Base-by-base conservation (phyloP, 1,140 invertebrate genomes). In the Lordiphosa collinella region DNA sequence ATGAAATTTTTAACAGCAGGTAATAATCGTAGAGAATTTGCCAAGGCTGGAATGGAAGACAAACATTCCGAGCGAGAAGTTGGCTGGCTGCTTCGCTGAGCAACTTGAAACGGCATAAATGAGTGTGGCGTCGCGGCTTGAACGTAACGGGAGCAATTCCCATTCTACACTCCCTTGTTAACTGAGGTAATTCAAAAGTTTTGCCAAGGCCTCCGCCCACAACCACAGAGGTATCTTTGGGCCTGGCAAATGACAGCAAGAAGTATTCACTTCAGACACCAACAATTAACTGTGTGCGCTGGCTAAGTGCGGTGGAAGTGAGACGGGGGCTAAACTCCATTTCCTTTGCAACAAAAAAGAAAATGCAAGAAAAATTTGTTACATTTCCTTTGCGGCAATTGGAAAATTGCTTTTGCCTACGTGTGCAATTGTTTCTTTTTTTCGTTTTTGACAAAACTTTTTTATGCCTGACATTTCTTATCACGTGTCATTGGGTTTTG, bases 171-270 rank as follows among this genome's bases (percentile, higher is more conserved):
- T 40, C 59, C 36, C 52, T 54, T 43, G 49, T 59, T 72, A 76
- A 84, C 78, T 84, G 78, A 82, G 78, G 78, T 82, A 82, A 84
- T 84, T 82, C 78, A 82, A 82, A 82, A 82, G 78, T 82, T 82
- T 72, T 43, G 50, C 60, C 56, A 65, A 80, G 75, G 49, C 74
- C 10, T 36, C 37, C 8, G 49, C 13, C 43, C n/a, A 8, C 35
- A 34, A 48, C 35, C 25, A 22, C 47, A 48, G 46, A 62, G 50
- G 41, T 56, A 71, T 78, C 58, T 41, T 50, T 58, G 65, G 70
- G 25, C 41, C 41, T 44, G 57, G 62, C 35, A 49, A 84, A 67
- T 72, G 78, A 76, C 76, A 80, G 71, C 43, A 38, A 60, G 53
- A 70, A 66, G 75, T 62, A 79, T 82, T 75, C 61, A 70, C 70